Conservation (phyloP, 2,113 vertebrate genomes). For the Chaenocephalus aceratus region DNA sequence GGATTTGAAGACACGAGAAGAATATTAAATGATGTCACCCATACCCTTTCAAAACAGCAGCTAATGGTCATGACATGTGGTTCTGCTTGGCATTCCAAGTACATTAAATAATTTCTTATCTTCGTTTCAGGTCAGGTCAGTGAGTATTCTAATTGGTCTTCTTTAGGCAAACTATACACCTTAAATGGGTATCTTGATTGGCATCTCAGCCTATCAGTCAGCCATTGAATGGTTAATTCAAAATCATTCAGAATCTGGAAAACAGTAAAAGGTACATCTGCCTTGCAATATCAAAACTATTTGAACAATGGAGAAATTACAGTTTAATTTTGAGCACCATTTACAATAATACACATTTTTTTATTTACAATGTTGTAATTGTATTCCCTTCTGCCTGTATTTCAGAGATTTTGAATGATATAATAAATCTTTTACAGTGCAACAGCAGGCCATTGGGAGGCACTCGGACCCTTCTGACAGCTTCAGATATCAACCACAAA, state of each 20-base stretch:
- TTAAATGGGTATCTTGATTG: neutral
- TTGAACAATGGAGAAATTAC: neutral
- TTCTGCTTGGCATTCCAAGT: neutral
- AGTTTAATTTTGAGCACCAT: neutral
- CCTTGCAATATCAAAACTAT: neutral
- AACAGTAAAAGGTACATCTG: neutral
- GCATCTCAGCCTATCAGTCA: neutral
- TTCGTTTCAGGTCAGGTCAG: neutral
- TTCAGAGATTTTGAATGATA: neutral
- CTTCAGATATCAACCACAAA: slow-evolving; percentile 15
- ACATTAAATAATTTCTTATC: neutral
- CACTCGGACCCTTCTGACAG: slow-evolving; percentile 53
- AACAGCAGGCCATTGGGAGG: slow-evolving; percentile 61
- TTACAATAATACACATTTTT: neutral
- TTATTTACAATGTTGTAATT: neutral
- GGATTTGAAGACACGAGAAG: no score
- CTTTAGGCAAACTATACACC: neutral
- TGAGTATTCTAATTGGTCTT: neutral
- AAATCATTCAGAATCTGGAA: neutral
- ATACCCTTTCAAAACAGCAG: no score
- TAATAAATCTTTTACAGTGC: slow-evolving; percentile 16
- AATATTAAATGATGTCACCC: no score
- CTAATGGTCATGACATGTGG: neutral
- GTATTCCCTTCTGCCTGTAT: neutral
- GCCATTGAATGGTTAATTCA: neutral